Evolutionary conservation across 2,888 invertebrate genomes (phyloP), one percentile per base, ranked within the genome.

Genomic region (Lochmaea capreae): DNA sequence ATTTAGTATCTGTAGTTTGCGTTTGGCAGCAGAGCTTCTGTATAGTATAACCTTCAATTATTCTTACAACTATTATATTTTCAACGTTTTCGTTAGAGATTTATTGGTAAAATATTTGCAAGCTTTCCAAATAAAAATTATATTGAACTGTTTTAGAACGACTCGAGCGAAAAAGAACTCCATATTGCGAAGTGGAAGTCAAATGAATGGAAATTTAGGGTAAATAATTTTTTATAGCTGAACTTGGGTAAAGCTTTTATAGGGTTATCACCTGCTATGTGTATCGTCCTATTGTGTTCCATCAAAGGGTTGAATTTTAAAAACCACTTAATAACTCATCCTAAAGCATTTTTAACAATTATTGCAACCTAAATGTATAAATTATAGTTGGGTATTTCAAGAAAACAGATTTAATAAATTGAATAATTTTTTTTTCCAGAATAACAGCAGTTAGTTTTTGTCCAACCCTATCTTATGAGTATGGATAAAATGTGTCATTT

Each of bases 181-280:
- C 85, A 86, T 83, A 85, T 88, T 85, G 89, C 88, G 88, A 89
- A 87, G 86, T 89, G 90, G 89, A 90, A 90, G 87, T 89, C 89
- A 83, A 90, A 90, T 89, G 90, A 91, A 85, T 91, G 91, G 91
- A 91, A 91, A 89, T 91, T 91, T 89, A 89, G 91, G 91, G 91
- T 91, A 91, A 87, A 86, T 2, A 43, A 39, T 10, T 84, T 81
- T 79, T 76, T 80, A 76, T 77, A 72, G 78, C 77, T 74, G 77
- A 80, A 76, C 79, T 77, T 78, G 65, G 76, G 78, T 76, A 71
- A 65, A 61, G 79, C 78, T 80, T 81, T 59, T 71, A 71, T 73
- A 76, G 77, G 71, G 58, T 43, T 18, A 4, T 70, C 70, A 71
- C 46, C 42, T 57, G 59, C 67, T 59, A 49, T 65, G 69, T 75